phyloP scores from a whole-genome alignment of 92 coral and sea anemone genomes.

The Actinostola sp. region DNA sequence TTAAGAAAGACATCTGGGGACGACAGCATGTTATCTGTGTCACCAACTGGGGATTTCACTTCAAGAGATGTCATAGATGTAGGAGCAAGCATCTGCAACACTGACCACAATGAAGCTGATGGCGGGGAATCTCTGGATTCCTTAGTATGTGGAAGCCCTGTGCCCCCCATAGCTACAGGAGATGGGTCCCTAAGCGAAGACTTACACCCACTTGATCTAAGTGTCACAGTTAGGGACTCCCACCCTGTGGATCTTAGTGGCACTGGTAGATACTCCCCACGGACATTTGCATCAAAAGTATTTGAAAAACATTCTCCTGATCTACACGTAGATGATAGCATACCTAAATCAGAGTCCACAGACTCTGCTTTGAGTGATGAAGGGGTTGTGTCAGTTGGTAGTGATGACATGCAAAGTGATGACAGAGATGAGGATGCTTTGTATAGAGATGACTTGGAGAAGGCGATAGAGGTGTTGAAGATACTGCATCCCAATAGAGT shows the following conservation, averaged over 20 bases:
- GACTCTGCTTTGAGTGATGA: constrained; percentile 74
- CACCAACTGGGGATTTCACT: background rate
- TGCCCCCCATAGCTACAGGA: constrained; percentile 7
- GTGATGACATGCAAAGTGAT: constrained; percentile 20
- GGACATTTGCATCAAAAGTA: constrained; percentile 38
- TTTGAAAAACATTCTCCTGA: constrained; percentile 39
- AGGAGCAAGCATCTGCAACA: background rate
- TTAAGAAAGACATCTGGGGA: no score
- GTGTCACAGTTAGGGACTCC: constrained; percentile 5
- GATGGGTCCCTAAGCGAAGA: constrained; percentile 13
- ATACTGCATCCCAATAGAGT: constrained; percentile 75
- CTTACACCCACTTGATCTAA: background rate
- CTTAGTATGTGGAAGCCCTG: constrained; percentile 4
- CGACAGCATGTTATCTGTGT: background rate
- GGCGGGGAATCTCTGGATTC: background rate
- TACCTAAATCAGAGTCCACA: constrained; percentile 47
- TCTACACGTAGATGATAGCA: background rate
- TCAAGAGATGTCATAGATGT: constrained; percentile 9
- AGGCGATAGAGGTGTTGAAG: constrained; percentile 77
- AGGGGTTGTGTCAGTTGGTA: constrained; percentile 34
- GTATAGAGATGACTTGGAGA: constrained; percentile 65
- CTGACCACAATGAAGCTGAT: background rate
- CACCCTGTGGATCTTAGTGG: background rate
- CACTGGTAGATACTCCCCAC: constrained; percentile 16
- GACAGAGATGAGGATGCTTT: constrained; percentile 52